Base-by-base conservation (phyloP, 2,888 invertebrate genomes). In the Atrina japonica region DNA sequence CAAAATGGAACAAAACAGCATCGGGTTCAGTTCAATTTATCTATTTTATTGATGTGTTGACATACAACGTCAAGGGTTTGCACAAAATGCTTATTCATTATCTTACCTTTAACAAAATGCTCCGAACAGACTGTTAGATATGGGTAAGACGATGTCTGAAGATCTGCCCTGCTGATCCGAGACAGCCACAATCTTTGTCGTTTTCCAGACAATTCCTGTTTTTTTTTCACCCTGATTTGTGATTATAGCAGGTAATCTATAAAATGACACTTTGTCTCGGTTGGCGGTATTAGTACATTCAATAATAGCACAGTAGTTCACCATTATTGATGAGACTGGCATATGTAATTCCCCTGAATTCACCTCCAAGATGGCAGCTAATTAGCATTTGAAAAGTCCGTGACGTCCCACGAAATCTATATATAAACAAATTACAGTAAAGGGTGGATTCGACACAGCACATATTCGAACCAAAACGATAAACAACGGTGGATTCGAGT, bases 211-310 rank as follows among this genome's bases (percentile, higher is more conserved):
- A 68, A 40, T n/a, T 63, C 40, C 18, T 59, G 2, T 16, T 65
- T 35, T 70, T 14, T 25, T 35, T 29, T 72, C 72, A n/a, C 72
- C 72, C 21, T 72, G 72, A 27, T 56, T 52, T 58, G 50, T 49
- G 23, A 67, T 67, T 7, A 67, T 49, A 43, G 52, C 59, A 21
- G 63, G 63, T 29, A 72, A 21, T 9, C 63, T n/a, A 29, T 50
- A 70, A 50, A 53, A 70, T 23, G 70, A 70, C n/a, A 49, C 60
- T 23, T 55, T 63, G 7, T 60, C 60, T 47, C 63, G 40, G 21
- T 52, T 47, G 18, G 41, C 45, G 27, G 49, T 60, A 23, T 63
- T 69, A 21, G 45, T 41, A 63, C 69, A 63, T 9, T 63, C 69
- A 69, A 69, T 18, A 25, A 69, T 49, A 25, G 63, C 55, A 69